Evolutionary conservation across 2,888 invertebrate genomes (phyloP).

Genomic region (Cataglyphis albicans): DNA sequence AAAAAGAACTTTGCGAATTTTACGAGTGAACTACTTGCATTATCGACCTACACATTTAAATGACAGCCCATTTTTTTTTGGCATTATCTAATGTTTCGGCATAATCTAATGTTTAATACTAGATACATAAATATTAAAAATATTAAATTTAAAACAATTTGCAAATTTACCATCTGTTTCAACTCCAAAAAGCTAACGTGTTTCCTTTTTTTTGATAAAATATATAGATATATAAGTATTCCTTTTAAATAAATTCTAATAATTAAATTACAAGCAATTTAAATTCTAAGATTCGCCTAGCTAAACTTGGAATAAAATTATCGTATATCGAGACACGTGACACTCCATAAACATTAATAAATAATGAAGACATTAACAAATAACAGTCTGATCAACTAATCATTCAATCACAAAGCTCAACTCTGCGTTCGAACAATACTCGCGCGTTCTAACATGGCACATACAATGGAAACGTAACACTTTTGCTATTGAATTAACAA

Average conservation of each 20-base stretch:
- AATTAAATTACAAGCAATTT: not conserved
- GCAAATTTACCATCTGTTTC: not conserved
- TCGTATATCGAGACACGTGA: too few species aligned
- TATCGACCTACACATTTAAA: constrained; percentile 7
- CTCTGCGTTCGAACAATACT: constrained; percentile 16
- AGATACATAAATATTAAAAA: not conserved
- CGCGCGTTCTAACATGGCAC: constrained; percentile 48
- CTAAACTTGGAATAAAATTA: not conserved
- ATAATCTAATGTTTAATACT: not conserved
- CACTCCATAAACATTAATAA: not conserved
- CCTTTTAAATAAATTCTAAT: not conserved
- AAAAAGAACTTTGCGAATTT: constrained; percentile 15
- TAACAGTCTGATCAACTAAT: constrained; percentile 49
- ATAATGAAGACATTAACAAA: not conserved
- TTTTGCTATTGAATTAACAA: constrained; percentile 46
- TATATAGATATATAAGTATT: not conserved
- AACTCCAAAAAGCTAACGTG: too few species aligned
- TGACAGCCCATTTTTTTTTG: not conserved
- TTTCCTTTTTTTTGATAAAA: not conserved
- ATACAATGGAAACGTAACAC: constrained; percentile 41
- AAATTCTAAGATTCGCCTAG: not conserved
- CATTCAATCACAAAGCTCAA: constrained; percentile 35
- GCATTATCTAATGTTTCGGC: not conserved
- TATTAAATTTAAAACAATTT: not conserved
- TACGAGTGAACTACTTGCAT: constrained; percentile 1